phyloP scores from a whole-genome alignment of 2,888 invertebrate species.

The Chrysolina haemoptera region DNA sequence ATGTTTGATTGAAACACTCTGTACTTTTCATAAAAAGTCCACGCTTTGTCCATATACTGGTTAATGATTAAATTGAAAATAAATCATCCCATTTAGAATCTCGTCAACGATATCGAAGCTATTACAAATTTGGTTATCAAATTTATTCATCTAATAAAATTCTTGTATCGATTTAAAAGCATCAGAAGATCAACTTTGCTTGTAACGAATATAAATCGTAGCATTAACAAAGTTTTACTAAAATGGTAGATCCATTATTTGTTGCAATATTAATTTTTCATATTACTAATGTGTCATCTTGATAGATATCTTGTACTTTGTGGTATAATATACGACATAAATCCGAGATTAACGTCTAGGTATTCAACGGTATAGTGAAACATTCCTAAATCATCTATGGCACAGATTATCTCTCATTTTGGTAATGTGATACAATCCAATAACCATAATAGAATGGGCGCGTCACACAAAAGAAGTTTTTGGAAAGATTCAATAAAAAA shows the following conservation, averaged over 20 bases:
- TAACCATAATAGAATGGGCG: too few species aligned
- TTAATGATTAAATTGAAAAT: not conserved
- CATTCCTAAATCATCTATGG: not conserved
- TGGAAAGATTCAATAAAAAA: too few species aligned
- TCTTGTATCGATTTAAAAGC: not conserved
- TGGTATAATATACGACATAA: slow-evolving; percentile 5
- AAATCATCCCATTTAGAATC: not conserved
- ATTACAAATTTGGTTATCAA: not conserved
- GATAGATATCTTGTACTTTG: slow-evolving; percentile 16
- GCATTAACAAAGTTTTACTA: not conserved
- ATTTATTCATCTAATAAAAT: slow-evolving; percentile 15
- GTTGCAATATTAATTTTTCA: not conserved
- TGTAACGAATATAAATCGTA: not conserved
- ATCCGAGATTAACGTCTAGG: slow-evolving; percentile 1
- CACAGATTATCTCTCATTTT: too few species aligned
- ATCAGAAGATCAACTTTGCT: not conserved
- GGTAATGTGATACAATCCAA: too few species aligned
- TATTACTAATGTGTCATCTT: slow-evolving; percentile 13
- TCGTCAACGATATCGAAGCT: not conserved
- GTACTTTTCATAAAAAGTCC: not conserved
- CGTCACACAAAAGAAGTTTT: too few species aligned
- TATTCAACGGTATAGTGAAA: not conserved
- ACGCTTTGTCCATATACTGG: not conserved
- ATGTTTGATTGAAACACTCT: not conserved
- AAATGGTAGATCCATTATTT: not conserved